Evolutionary conservation across 2,113 vertebrate genomes (phyloP), one percentile per base, ranked within the genome.

Genomic region (Colinus virginianus): DNA sequence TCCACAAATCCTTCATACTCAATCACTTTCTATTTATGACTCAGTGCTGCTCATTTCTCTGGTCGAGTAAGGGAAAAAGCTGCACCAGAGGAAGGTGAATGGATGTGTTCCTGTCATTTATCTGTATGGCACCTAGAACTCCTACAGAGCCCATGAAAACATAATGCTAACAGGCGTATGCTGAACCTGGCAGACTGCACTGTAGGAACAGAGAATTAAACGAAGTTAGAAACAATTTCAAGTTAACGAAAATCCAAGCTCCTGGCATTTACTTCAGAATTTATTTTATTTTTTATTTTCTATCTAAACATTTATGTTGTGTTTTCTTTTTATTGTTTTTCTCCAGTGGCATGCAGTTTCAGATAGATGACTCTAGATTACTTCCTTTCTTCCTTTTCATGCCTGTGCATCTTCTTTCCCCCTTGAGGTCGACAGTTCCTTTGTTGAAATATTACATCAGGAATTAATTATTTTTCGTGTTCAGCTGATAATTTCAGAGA

Each of bases 21-120:
- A 62, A 74, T 87, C 46, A 80, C 71, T 93, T 96, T 93, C 85
- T 87, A 46, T 92, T 92, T 91, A 63, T 88, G 85, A 74, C 4
- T 32, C 11, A 21, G 22, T 90, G 18, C 26, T 76, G 26, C 23
- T 87, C 38, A 40, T 70, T 90, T 69, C 56, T 71, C 48, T 59
- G 14, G 11, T 55, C 76, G 48, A 66, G 14, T 3, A 61, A 53
- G 38, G 32, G 9, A 23, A 80, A 86, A 93, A 76, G 26, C 34
- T 94, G 36, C 74, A 48, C 20, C 9, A 75, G 43, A 78, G 61
- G 55, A 68, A 94, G 93, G 32, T 40, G 68, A 69, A 83, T 70
- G 30, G 64, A n/a, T 76, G 38, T 10, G 5, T 85, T 71, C 40
- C 78, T 72, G 36, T 53, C 77, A 40, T 69, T 88, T 89, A n/a